A percentile compares a stretch with the other conserved stretches of the same genome.
Evolutionary conservation across 2,797 vertebrate species (phyloP).

Genomic region (Catamblyrhynchus diadema): DNA sequence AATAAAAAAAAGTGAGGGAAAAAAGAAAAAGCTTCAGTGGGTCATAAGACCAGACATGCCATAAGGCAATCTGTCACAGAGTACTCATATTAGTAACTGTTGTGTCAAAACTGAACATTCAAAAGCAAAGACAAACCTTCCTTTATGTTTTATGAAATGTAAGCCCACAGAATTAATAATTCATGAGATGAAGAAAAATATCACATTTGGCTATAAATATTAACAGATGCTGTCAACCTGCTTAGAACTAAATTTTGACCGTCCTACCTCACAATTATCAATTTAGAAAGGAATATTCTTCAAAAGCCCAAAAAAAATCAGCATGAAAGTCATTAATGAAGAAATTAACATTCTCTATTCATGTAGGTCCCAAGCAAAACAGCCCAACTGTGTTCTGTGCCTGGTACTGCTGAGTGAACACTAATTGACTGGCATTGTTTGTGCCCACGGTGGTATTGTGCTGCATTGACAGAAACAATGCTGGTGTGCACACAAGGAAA

Average conservation of each 20-base stretch:
- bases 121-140: constrained; percentile 66
- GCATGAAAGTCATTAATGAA: constrained; percentile 3
- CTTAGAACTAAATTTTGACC: constrained; percentile 20
- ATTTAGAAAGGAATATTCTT: constrained; percentile 1
- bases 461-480: background rate
- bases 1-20: background rate
- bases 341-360: constrained; percentile 7
- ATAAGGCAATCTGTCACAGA: constrained; percentile 64
- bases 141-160: constrained; percentile 63
- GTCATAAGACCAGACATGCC: constrained; percentile 47
- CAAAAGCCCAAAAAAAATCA: background rate
- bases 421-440: background rate
- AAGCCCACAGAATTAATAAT: constrained; percentile 60
- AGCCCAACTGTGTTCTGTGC: background rate
- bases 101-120: constrained; percentile 63
- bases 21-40: constrained; percentile 24
- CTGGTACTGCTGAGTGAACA: background rate
- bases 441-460: background rate
- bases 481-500: background rate
- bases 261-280: constrained; percentile 20
- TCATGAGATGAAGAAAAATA: constrained; percentile 49
- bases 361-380: background rate
- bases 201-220: constrained; percentile 62
- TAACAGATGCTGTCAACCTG: constrained; percentile 35
- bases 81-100: constrained; percentile 59